Evolutionary conservation across 2,888 invertebrate genomes (phyloP).

Genomic region (Calameuta idolon): DNA sequence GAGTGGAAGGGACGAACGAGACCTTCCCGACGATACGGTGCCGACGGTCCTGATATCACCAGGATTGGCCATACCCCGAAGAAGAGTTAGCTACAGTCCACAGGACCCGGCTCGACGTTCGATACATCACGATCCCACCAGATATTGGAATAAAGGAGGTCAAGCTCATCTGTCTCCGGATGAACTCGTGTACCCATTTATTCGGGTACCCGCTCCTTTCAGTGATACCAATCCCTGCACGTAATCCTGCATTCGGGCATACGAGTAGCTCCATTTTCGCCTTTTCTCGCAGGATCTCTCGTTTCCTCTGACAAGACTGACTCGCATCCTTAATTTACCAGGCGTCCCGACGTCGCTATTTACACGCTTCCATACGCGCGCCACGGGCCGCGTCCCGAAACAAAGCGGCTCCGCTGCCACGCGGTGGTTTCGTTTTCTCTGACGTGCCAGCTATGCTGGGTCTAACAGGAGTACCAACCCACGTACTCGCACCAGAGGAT

Average conservation of each 20-base stretch:
- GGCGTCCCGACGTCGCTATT: not conserved
- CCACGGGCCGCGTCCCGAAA: not conserved
- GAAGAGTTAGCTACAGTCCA: not conserved
- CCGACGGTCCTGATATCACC: not conserved
- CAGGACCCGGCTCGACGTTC: conserved; percentile 8
- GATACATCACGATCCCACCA: conserved; percentile 37
- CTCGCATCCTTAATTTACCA: not conserved
- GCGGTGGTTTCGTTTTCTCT: not conserved
- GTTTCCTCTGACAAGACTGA: not conserved
- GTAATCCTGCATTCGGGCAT: not conserved
- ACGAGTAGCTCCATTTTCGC: not conserved
- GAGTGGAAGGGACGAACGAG: not conserved
- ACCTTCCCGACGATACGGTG: not conserved
- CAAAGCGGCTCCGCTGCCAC: not conserved
- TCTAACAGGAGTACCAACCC: not conserved
- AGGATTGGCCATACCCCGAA: not conserved
- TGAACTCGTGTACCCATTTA: not conserved
- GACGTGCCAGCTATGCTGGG: not conserved
- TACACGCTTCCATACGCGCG: not conserved
- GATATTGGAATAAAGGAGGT: conserved; percentile 41
- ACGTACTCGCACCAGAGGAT: not conserved
- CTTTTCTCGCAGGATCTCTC: not conserved
- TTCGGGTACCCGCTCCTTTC: not conserved
- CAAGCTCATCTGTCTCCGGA: conserved; percentile 29
- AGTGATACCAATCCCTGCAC: not conserved